Percentiles rank a stretch among this genome's conserved stretches.
Conservation (phyloP, 1,140 invertebrate genomes). For the Hylaeus volcanicus region DNA sequence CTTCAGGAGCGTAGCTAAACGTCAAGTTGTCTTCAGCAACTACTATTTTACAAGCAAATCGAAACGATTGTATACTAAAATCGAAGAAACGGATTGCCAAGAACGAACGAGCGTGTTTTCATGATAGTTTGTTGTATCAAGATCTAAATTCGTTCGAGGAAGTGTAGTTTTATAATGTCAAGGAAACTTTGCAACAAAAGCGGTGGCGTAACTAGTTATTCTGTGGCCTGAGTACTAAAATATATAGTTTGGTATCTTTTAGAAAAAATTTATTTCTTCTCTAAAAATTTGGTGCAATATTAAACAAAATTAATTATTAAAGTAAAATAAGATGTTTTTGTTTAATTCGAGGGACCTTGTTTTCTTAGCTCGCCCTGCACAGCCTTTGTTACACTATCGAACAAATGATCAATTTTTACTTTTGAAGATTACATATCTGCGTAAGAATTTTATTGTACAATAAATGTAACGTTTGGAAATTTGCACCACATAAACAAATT, state of each 20-base stretch:
- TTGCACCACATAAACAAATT: neutral
- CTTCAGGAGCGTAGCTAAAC: constrained; percentile 58
- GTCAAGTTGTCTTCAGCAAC: neutral
- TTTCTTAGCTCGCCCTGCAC: too few species aligned
- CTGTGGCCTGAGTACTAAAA: too few species aligned
- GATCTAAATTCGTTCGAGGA: neutral
- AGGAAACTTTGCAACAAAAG: neutral
- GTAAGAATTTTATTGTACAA: neutral
- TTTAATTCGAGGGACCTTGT: too few species aligned
- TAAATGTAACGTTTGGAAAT: neutral
- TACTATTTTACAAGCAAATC: neutral
- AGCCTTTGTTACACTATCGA: too few species aligned
- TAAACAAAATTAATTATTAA: too few species aligned
- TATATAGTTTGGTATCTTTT: too few species aligned
- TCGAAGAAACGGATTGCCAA: neutral
- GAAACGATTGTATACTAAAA: neutral
- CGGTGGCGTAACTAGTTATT: too few species aligned
- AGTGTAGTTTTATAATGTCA: neutral
- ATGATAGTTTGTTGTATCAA: neutral
- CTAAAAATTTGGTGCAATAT: too few species aligned
- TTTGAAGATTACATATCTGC: too few species aligned
- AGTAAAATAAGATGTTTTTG: too few species aligned
- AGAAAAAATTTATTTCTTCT: too few species aligned
- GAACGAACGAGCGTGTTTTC: neutral
- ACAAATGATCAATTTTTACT: neutral